These are phyloP conservation scores for Charina bottae DNA, from an alignment of 2,113 vertebrate species.

Conservation along the genomic window DNA sequence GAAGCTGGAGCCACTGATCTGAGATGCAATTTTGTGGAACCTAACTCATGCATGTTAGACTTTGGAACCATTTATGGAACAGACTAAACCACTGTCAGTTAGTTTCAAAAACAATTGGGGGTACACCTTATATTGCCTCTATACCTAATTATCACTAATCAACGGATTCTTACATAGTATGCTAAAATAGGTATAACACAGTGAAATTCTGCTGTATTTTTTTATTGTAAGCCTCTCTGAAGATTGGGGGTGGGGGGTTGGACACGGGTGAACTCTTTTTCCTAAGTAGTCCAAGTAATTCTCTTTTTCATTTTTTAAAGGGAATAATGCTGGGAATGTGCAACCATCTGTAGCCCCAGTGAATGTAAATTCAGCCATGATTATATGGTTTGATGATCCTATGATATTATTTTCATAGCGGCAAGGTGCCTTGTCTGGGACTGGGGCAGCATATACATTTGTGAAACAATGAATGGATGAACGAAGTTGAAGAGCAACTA, in stretches of 20 bases:
- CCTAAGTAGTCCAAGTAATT: neutral
- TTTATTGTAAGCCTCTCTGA: neutral
- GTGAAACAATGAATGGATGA: conserved; percentile 6
- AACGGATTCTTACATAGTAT: neutral
- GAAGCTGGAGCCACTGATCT: neutral
- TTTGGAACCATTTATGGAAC: neutral
- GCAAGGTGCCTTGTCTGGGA: neutral
- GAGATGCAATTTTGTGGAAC: neutral
- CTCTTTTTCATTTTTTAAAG: conserved; percentile 7
- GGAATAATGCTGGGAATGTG: conserved; percentile 57
- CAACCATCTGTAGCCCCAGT: conserved; percentile 47
- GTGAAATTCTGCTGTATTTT: neutral
- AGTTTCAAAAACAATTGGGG: neutral
- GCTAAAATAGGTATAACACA: neutral
- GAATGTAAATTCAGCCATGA: conserved; percentile 59
- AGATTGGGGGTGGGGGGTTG: neutral
- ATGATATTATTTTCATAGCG: neutral
- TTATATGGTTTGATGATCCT: neutral
- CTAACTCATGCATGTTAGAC: neutral
- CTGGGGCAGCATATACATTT: neutral
- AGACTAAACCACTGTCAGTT: neutral
- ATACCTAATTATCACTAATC: neutral
- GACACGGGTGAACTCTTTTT: neutral
- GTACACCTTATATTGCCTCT: neutral
- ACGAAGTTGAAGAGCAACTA: conserved; percentile 55